Percentiles rank a stretch among this genome's conserved stretches.
phyloP scores from a whole-genome alignment of 2,113 vertebrate species.

The Cololabis saira region DNA sequence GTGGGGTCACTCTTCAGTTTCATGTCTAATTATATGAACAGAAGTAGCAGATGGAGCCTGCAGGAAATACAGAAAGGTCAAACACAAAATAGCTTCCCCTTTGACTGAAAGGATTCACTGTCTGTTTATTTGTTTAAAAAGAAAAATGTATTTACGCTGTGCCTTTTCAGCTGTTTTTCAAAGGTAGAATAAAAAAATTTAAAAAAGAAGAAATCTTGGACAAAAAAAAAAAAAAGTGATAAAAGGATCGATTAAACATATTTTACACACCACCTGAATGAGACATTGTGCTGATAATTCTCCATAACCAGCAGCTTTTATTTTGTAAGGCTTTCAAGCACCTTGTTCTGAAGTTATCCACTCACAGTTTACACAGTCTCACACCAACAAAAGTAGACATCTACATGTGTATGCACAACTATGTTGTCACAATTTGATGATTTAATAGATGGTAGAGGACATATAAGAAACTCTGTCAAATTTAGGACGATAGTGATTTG shows the following conservation, averaged over 20 bases:
- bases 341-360: conserved; percentile 39
- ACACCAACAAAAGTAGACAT: conserved; percentile 49
- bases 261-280: conserved; percentile 14
- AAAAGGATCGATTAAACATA: background rate
- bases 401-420: conserved; percentile 31
- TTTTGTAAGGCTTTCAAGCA: conserved; percentile 74
- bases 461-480: conserved; percentile 19
- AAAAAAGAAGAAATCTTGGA: background rate
- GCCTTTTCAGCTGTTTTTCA: no score
- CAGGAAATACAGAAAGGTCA: no score
- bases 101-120: no score
- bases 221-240: background rate
- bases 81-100: no score
- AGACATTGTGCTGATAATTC: conserved; percentile 36
- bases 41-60: no score
- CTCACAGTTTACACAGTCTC: conserved; percentile 24
- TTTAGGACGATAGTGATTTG: conserved; percentile 23
- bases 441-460: conserved; percentile 38
- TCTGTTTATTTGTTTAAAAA: no score
- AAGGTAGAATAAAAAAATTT: background rate
- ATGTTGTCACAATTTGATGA: conserved; percentile 23
- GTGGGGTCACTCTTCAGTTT: no score
- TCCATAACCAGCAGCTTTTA: conserved; percentile 73
- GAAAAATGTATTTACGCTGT: no score
- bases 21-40: no score